phyloP scores from a whole-genome alignment of 2,113 vertebrate species.

The Takifugu flavidus region DNA sequence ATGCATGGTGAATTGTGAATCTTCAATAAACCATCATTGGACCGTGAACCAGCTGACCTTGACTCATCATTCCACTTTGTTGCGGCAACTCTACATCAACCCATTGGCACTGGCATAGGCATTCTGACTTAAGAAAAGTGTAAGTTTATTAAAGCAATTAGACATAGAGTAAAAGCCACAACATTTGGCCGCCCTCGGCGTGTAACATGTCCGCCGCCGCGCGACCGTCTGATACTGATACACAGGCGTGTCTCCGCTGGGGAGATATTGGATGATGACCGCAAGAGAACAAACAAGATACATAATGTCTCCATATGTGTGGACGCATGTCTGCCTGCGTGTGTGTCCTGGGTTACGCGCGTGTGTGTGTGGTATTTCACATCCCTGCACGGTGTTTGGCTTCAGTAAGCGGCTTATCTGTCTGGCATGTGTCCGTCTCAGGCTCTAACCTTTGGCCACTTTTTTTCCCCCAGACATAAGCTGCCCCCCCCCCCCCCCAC shows the following conservation, averaged over 20 bases:
- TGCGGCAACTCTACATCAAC: too few relatives aligned
- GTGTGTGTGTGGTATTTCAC: conserved; percentile 47
- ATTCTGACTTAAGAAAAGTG: too few relatives aligned
- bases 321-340: conserved; percentile 14
- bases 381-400: conserved; percentile 66
- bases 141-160: too few relatives aligned
- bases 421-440: conserved; percentile 60
- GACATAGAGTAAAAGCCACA: too few relatives aligned
- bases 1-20: too few relatives aligned
- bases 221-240: neutral
- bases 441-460: conserved; percentile 66
- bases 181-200: too few relatives aligned
- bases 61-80: too few relatives aligned
- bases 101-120: too few relatives aligned
- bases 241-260: conserved; percentile 3
- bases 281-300: conserved; percentile 35
- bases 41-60: too few relatives aligned
- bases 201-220: too few relatives aligned
- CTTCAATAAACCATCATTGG: too few relatives aligned
- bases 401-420: conserved; percentile 70
- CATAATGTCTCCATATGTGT: neutral
- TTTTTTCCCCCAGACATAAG: conserved; percentile 57
- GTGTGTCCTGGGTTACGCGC: conserved; percentile 2
- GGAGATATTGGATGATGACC: conserved; percentile 20
- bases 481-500: conserved; percentile 41